A percentile compares a stretch with the other conserved stretches of the same genome.
These are phyloP conservation scores for Psix sp. DNA, from an alignment of 1,140 invertebrate genomes.

Conservation along the genomic window DNA sequence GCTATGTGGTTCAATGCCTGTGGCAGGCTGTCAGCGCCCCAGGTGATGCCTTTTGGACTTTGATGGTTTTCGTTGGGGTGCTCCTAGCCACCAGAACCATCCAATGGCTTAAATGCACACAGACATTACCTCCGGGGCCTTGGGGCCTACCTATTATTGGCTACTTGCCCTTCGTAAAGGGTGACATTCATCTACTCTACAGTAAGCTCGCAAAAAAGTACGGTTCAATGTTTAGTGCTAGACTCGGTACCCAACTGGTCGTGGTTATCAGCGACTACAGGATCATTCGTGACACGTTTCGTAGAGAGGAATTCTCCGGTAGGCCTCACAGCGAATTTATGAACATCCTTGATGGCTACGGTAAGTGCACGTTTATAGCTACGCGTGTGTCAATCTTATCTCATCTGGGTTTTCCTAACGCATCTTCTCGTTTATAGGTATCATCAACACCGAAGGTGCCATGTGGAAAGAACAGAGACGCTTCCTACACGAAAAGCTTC, in stretches of 20 bases:
- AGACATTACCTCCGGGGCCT: conserved; percentile 87
- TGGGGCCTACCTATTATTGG: conserved; percentile 90
- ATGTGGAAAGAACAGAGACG: conserved; percentile 94
- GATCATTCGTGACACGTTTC: conserved; percentile 89
- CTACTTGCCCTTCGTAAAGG: conserved; percentile 87
- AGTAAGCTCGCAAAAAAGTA: conserved; percentile 85
- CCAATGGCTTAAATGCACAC: conserved; percentile 78
- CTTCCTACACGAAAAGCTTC: conserved; percentile 91
- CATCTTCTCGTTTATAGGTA: conserved; percentile 81
- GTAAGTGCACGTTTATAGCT: too few relatives aligned
- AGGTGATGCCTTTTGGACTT: conserved; percentile 60
- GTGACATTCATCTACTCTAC: conserved; percentile 86
- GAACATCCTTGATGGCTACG: conserved; percentile 91
- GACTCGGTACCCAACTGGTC: conserved; percentile 87
- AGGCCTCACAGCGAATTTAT: conserved; percentile 89
- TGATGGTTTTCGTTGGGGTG: conserved; percentile 78
- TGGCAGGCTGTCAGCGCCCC: conserved; percentile 54
- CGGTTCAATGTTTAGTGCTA: conserved; percentile 88
- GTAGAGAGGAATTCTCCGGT: conserved; percentile 89
- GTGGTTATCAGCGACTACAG: conserved; percentile 91
- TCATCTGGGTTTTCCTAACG: background rate
- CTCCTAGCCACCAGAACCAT: conserved; percentile 74
- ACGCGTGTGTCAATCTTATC: too few relatives aligned
- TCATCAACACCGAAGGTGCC: conserved; percentile 92
- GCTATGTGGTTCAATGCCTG: conserved; percentile 61